These are phyloP conservation scores for Aleiodes testaceus DNA, from an alignment of 2,888 invertebrate genomes.

Conservation along the genomic window DNA sequence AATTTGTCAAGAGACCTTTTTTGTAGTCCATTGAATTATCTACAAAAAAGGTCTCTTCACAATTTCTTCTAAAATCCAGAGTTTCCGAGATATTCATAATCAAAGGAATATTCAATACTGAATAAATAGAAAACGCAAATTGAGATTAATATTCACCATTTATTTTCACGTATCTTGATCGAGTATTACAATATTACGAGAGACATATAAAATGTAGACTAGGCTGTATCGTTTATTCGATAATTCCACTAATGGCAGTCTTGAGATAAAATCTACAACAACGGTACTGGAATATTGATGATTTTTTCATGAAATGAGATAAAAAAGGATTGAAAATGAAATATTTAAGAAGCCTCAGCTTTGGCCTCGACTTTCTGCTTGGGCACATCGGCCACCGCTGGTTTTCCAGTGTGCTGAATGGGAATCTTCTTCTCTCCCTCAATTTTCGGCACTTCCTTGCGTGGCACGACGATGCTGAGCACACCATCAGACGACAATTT, in stretches of 20 bases:
- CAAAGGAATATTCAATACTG: too few species aligned
- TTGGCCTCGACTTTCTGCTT: conserved; percentile 43
- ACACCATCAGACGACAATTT: conserved; percentile 88
- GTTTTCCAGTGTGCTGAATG: conserved; percentile 58
- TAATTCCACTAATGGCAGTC: background rate
- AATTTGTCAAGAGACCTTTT: too few species aligned
- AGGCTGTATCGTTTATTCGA: background rate
- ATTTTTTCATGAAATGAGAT: background rate
- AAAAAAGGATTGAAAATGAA: background rate
- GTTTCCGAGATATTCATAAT: too few species aligned
- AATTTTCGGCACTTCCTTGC: conserved; percentile 69
- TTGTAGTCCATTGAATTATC: too few species aligned
- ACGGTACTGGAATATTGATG: conserved; percentile 4
- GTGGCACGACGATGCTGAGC: conserved; percentile 83
- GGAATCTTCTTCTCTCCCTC: conserved; percentile 51
- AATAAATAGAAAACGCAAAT: too few species aligned
- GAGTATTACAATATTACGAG: too few species aligned
- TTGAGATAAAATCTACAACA: background rate
- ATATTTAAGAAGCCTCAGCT: conserved; percentile 42
- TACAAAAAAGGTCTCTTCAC: too few species aligned
- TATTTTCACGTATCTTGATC: too few species aligned
- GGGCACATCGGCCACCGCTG: conserved; percentile 53
- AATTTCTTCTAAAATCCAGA: too few species aligned
- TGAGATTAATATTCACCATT: too few species aligned
- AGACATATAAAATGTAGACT: background rate